These are phyloP conservation scores for Theretra japonica DNA, from an alignment of 2,888 invertebrate species.

Conservation along the genomic window DNA sequence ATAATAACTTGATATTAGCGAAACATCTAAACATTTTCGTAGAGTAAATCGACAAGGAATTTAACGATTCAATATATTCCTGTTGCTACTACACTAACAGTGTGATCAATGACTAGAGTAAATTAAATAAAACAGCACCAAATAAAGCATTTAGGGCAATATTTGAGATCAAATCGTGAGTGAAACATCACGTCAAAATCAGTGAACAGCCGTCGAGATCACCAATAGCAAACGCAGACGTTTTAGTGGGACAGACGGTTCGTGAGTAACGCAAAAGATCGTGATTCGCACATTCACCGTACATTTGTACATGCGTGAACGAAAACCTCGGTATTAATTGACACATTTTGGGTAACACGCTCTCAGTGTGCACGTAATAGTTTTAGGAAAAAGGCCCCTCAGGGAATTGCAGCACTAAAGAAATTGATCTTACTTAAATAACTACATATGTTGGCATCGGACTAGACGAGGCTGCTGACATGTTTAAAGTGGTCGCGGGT, in stretches of 20 bases:
- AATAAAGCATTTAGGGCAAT: background rate
- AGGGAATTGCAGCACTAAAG: too few relatives aligned
- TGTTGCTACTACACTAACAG: background rate
- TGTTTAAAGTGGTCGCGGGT: too few relatives aligned
- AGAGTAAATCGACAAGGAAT: too few relatives aligned
- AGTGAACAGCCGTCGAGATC: background rate
- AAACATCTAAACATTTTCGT: too few relatives aligned
- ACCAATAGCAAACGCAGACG: background rate
- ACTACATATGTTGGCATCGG: too few relatives aligned
- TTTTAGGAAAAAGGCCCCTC: background rate
- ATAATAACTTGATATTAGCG: too few relatives aligned
- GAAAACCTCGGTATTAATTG: slow-evolving; percentile 18
- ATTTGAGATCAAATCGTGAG: background rate
- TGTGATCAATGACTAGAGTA: background rate
- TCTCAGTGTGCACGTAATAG: background rate
- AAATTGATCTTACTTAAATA: too few relatives aligned
- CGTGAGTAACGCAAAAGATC: slow-evolving; percentile 21
- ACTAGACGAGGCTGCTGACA: too few relatives aligned
- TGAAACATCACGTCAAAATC: slow-evolving; percentile 5
- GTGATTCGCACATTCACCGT: slow-evolving; percentile 26
- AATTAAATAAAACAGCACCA: background rate
- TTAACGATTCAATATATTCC: too few relatives aligned
- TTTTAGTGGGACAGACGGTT: slow-evolving; percentile 24
- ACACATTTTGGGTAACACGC: slow-evolving; percentile 13
- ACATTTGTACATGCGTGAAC: slow-evolving; percentile 22